phyloP scores from a whole-genome alignment of 2,888 invertebrate genomes.

The Diarsia brunnea region DNA sequence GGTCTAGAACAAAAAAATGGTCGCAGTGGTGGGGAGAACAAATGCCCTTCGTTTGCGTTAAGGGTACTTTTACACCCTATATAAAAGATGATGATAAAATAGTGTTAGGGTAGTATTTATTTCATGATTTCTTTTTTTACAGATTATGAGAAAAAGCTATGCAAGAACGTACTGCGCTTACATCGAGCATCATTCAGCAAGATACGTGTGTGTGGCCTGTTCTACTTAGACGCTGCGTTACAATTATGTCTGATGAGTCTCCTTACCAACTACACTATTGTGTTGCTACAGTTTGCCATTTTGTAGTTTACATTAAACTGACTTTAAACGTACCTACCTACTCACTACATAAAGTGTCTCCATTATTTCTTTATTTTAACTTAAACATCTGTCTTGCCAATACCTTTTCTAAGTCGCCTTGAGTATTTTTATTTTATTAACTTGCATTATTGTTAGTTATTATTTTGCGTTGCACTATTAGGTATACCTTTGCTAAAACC shows the following conservation, averaged over 20 bases:
- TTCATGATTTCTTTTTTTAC: neutral
- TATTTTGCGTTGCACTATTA: neutral
- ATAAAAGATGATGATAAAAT: neutral
- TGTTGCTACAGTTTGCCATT: neutral
- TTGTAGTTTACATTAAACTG: neutral
- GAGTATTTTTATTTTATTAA: neutral
- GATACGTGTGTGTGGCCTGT: neutral
- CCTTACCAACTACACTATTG: neutral
- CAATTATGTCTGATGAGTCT: neutral
- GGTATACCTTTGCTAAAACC: neutral
- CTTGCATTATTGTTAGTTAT: neutral
- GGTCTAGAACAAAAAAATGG: no score
- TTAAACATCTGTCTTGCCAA: neutral
- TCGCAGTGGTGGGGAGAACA: no score
- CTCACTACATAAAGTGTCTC: no score
- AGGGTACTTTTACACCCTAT: no score
- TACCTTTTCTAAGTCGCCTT: neutral
- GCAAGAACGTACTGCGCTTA: neutral
- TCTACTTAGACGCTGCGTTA: neutral
- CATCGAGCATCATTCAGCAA: constrained; percentile 3
- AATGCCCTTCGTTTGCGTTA: no score
- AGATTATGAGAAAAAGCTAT: neutral
- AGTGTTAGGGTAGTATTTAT: neutral
- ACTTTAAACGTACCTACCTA: neutral
- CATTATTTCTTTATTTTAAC: no score